phyloP scores from a whole-genome alignment of 2,888 invertebrate genomes.

The Caenorhabditis wallacei region DNA sequence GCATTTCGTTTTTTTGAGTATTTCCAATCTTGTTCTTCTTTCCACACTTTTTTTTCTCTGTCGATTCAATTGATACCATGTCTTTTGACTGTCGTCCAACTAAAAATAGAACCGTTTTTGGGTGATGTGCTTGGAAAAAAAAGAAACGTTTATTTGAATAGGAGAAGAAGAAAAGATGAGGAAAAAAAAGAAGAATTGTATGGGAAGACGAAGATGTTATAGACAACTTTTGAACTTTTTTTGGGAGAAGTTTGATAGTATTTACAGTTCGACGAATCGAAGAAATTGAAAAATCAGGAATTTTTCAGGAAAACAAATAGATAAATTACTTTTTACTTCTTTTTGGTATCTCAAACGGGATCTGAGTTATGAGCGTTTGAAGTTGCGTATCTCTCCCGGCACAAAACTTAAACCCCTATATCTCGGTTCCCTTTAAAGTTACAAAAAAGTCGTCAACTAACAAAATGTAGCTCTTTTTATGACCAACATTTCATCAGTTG shows the following conservation, averaged over 20 bases:
- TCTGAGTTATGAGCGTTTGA: too few relatives aligned
- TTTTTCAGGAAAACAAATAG: too few relatives aligned
- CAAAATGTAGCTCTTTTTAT: too few relatives aligned
- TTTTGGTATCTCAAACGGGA: too few relatives aligned
- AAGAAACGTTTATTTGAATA: slow-evolving; percentile 46
- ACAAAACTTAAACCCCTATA: too few relatives aligned
- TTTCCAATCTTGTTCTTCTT: slow-evolving; percentile 20
- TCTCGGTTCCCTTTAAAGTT: too few relatives aligned
- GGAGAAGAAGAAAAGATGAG: slow-evolving; percentile 1
- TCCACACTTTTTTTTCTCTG: neutral
- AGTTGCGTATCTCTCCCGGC: too few relatives aligned
- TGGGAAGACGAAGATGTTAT: slow-evolving; percentile 23
- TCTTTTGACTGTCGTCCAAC: slow-evolving; percentile 7
- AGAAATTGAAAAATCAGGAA: neutral
- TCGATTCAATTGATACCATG: slow-evolving; percentile 25
- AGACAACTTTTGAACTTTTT: slow-evolving; percentile 33
- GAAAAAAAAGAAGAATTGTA: neutral
- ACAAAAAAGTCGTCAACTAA: too few relatives aligned
- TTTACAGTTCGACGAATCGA: neutral
- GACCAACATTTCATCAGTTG: too few relatives aligned
- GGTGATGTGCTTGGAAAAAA: slow-evolving; percentile 22
- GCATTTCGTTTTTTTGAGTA: slow-evolving; percentile 27
- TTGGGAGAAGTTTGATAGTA: neutral
- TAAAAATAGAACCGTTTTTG: slow-evolving; percentile 45
- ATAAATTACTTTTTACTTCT: too few relatives aligned